Evolutionary conservation across 2,888 invertebrate genomes (phyloP).

Genomic region (Lordiphosa andalusiaca): DNA sequence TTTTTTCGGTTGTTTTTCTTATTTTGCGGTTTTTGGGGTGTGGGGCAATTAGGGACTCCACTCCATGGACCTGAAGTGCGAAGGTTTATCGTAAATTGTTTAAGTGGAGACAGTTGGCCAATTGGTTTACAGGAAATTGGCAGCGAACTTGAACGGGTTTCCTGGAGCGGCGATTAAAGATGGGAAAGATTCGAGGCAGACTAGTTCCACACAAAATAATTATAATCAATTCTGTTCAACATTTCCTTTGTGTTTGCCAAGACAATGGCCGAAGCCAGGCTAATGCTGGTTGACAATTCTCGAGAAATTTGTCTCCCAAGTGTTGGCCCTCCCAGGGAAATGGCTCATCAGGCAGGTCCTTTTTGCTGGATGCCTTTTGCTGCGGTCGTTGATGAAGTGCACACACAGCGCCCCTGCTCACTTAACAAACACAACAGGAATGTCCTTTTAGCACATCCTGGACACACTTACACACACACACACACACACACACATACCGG

Average conservation of each 20-base stretch:
- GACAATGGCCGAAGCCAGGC: no score
- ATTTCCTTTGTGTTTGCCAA: no score
- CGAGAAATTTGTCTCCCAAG: no score
- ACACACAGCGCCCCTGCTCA: slow-evolving; percentile 34
- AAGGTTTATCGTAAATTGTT: slow-evolving; percentile 68
- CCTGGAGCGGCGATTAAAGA: no score
- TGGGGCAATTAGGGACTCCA: slow-evolving; percentile 10
- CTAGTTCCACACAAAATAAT: no score
- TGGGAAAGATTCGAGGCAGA: no score
- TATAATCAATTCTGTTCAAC: no score
- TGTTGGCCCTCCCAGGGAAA: no score
- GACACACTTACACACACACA: not conserved
- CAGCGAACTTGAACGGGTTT: not conserved
- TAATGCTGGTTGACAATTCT: no score
- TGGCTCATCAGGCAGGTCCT: no score
- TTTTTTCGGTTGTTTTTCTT: not conserved
- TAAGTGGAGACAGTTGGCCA: slow-evolving; percentile 63
- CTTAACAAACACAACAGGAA: slow-evolving; percentile 45
- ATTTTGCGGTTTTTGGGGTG: slow-evolving; percentile 4
- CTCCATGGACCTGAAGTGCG: slow-evolving; percentile 34
- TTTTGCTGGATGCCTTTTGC: slow-evolving; percentile 29
- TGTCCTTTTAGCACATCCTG: slow-evolving; percentile 65
- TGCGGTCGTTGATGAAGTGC: slow-evolving; percentile 72
- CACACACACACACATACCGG: slow-evolving; percentile 17
- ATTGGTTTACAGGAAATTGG: slow-evolving; percentile 30